Conservation (phyloP, 1,140 invertebrate species). For the Oreohelix idahoensis region DNA sequence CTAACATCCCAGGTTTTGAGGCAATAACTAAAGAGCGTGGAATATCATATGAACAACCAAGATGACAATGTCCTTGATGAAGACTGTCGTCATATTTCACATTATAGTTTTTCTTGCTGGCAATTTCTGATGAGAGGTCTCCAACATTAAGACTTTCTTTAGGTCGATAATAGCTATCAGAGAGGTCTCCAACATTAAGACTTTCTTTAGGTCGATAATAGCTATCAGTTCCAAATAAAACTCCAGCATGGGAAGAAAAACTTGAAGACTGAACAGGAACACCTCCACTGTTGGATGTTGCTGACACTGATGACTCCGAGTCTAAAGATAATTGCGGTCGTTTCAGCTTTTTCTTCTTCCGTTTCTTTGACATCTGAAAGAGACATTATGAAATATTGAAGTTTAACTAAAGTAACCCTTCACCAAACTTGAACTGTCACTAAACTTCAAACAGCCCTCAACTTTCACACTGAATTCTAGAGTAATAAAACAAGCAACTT, state of each 20-base stretch:
- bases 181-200: background rate
- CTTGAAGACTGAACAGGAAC: conserved; percentile 7
- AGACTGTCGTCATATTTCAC: too few species aligned
- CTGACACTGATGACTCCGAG: background rate
- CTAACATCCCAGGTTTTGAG: background rate
- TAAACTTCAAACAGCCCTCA: too few species aligned
- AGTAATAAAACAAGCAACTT: too few species aligned
- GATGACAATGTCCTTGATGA: background rate
- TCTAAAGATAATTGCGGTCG: background rate
- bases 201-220: background rate
- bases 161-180: background rate
- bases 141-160: background rate
- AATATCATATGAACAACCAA: background rate
- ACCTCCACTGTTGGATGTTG: background rate
- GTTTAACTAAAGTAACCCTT: too few species aligned
- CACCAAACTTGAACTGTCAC: too few species aligned
- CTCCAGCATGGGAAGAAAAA: conserved; percentile 27
- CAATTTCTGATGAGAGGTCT: too few species aligned
- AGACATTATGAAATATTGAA: too few species aligned
- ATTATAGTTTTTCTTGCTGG: too few species aligned
- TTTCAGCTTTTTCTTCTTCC: conserved; percentile 32
- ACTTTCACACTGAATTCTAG: too few species aligned
- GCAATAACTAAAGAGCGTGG: background rate
- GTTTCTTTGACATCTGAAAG: conserved; percentile 20
- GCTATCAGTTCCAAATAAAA: conserved; percentile 17